A percentile compares a stretch with the other conserved stretches of the same genome.
phyloP scores from a whole-genome alignment of 1,140 invertebrate genomes.

The Zophobas atratus region DNA sequence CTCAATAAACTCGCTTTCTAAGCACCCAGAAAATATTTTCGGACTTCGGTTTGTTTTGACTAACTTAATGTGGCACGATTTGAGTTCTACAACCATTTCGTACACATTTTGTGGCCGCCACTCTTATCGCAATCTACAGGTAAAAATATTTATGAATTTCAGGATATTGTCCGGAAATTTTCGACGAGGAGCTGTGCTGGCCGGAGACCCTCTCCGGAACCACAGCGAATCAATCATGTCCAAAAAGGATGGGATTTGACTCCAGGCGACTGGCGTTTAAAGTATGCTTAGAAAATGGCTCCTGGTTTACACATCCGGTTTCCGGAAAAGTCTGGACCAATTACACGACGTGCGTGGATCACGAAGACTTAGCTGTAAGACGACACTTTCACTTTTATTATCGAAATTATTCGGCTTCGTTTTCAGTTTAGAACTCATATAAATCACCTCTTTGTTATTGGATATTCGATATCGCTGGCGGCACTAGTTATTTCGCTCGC shows the following conservation, averaged over 20 bases:
- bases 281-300: slow-evolving; percentile 63
- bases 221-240: slow-evolving; percentile 73
- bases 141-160: slow-evolving; percentile 7
- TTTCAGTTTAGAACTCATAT: slow-evolving; percentile 62
- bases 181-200: slow-evolving; percentile 79
- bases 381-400: not conserved
- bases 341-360: slow-evolving; percentile 85
- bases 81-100: too few relatives aligned
- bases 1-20: too few relatives aligned
- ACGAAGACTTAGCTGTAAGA: slow-evolving; percentile 78
- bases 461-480: slow-evolving; percentile 62
- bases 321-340: slow-evolving; percentile 78
- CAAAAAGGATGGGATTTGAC: slow-evolving; percentile 73
- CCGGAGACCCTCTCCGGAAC: slow-evolving; percentile 75
- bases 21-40: too few relatives aligned
- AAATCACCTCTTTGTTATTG: slow-evolving; percentile 62
- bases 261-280: slow-evolving; percentile 55
- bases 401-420: slow-evolving; percentile 30
- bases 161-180: slow-evolving; percentile 74
- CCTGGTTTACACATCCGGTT: slow-evolving; percentile 61
- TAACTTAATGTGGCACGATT: too few relatives aligned
- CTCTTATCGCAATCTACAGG: not conserved
- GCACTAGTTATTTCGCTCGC: slow-evolving; percentile 60
- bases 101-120: not conserved
- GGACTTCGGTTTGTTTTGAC: too few relatives aligned